Evolutionary conservation across 2,888 invertebrate species (phyloP).

Genomic region (Nasonovia ribisnigri): DNA sequence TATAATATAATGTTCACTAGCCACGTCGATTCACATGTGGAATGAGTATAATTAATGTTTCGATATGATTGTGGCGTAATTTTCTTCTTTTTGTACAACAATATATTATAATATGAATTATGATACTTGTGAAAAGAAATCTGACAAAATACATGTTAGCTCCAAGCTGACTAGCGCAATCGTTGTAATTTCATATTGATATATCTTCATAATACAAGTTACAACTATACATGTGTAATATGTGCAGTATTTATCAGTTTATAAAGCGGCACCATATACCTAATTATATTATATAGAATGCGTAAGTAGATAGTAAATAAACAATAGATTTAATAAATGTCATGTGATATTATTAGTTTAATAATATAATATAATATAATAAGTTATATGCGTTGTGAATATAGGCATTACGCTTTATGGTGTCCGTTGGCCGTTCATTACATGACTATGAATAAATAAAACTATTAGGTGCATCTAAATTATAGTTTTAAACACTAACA

Average conservation of each 20-base stretch:
- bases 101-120: neutral
- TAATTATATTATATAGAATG: neutral
- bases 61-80: neutral
- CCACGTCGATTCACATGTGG: neutral
- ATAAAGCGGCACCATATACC: neutral
- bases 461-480: neutral
- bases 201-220: constrained; percentile 23
- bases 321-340: neutral
- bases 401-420: neutral
- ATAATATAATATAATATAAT: neutral
- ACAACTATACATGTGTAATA: neutral
- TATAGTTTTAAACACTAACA: neutral
- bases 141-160: neutral
- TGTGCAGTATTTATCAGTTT: neutral
- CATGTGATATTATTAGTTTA: neutral
- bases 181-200: neutral
- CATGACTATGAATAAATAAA: neutral
- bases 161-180: neutral
- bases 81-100: constrained; percentile 1
- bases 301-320: neutral
- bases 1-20: neutral
- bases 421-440: neutral
- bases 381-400: neutral
- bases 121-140: constrained; percentile 21
- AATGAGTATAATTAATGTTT: constrained; percentile 8